These are phyloP conservation scores for Entomobrya proxima DNA, from an alignment of 2,888 invertebrate genomes.

Conservation along the genomic window DNA sequence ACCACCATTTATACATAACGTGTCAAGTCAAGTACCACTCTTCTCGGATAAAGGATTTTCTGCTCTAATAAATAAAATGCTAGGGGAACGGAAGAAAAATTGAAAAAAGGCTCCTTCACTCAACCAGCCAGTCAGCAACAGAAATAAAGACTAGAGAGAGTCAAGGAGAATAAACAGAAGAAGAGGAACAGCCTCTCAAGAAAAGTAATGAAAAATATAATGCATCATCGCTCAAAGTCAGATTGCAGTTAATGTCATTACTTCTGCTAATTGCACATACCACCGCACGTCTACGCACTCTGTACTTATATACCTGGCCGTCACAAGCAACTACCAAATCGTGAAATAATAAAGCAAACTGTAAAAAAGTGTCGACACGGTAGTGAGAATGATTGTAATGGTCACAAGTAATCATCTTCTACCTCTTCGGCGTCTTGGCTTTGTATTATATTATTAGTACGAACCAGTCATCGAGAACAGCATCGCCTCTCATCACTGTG, in stretches of 20 bases:
- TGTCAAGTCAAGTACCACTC: not conserved
- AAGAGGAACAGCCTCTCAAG: not conserved
- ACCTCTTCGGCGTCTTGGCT: not conserved
- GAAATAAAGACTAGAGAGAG: not conserved
- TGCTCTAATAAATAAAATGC: constrained; percentile 33
- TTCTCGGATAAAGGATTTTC: constrained; percentile 15
- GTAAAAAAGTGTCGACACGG: too few relatives aligned
- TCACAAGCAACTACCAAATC: too few relatives aligned
- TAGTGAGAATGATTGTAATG: constrained; percentile 19
- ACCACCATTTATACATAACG: too few relatives aligned
- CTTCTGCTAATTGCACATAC: constrained; percentile 17
- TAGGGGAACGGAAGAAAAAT: not conserved
- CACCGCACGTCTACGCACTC: too few relatives aligned
- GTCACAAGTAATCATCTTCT: not conserved
- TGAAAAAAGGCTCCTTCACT: not conserved
- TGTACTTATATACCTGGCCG: too few relatives aligned
- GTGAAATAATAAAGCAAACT: too few relatives aligned
- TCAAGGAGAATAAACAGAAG: not conserved
- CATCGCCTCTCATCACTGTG: not conserved
- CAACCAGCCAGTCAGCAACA: not conserved
- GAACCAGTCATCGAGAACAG: not conserved
- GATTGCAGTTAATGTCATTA: constrained; percentile 38
- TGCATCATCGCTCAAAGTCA: constrained; percentile 37
- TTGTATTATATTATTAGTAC: constrained; percentile 15
- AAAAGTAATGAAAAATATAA: constrained; percentile 6